A percentile compares a stretch with the other conserved stretches of the same genome.
Evolutionary conservation across 2,888 invertebrate species (phyloP).

Genomic region (Stomorhina lunata): DNA sequence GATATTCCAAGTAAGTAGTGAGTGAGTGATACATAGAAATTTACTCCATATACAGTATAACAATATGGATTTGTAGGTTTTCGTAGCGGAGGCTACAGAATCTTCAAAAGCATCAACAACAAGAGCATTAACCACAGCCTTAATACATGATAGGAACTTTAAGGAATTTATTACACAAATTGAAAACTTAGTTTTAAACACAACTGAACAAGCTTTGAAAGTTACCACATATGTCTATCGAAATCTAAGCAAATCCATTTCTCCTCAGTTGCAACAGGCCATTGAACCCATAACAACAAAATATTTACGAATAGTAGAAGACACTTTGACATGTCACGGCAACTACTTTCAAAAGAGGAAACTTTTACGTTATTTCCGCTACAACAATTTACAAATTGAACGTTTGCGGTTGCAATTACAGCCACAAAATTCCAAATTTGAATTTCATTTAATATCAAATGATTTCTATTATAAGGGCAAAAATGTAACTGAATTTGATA

Average conservation of each 20-base stretch:
- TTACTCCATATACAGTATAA: constrained; percentile 8
- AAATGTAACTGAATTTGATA: constrained; percentile 67
- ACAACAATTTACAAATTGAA: constrained; percentile 65
- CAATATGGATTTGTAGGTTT: constrained; percentile 49
- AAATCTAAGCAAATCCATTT: constrained; percentile 58
- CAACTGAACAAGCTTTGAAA: constrained; percentile 65
- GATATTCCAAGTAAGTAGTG: constrained; percentile 50
- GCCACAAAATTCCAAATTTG: constrained; percentile 55
- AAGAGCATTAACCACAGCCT: not conserved
- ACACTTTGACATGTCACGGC: constrained; percentile 11
- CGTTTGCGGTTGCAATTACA: constrained; percentile 53
- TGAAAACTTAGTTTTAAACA: constrained; percentile 65
- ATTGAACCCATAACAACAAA: constrained; percentile 52
- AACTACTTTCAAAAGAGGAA: constrained; percentile 65
- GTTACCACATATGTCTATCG: constrained; percentile 64
- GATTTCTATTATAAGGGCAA: constrained; percentile 61
- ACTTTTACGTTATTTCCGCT: constrained; percentile 63
- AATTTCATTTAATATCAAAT: constrained; percentile 67
- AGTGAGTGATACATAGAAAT: constrained; percentile 35
- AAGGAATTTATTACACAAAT: constrained; percentile 58
- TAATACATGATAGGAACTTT: constrained; percentile 32
- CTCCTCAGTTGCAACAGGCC: constrained; percentile 38
- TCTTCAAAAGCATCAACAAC: not conserved
- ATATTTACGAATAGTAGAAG: constrained; percentile 59
- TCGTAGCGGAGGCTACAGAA: constrained; percentile 21